Evolutionary conservation across 2,797 vertebrate genomes (phyloP).

Genomic region (Pseudomugil tenellus): DNA sequence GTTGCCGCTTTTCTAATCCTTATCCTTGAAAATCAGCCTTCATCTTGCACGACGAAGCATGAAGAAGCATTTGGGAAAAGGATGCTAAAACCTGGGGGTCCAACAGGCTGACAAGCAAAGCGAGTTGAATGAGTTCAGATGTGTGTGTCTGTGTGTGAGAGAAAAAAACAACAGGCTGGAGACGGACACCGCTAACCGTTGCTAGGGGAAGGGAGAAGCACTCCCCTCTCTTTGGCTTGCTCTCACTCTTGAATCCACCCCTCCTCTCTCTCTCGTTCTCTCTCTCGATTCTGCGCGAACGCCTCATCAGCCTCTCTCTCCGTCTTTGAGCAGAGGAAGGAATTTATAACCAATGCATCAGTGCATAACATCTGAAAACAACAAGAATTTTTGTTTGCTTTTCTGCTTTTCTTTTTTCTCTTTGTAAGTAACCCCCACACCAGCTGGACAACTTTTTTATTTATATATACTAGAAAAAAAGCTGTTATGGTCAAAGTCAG

Average conservation of each 20-base stretch:
- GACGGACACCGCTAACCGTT: slow-evolving; percentile 80
- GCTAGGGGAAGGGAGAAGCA: slow-evolving; percentile 82
- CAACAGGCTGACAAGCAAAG: slow-evolving; percentile 58
- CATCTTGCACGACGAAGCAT: slow-evolving; percentile 58
- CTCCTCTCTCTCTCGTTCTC: slow-evolving; percentile 22
- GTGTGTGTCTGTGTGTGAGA: slow-evolving; percentile 20
- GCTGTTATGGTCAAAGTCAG: not conserved
- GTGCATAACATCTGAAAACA: slow-evolving; percentile 27
- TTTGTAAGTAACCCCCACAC: slow-evolving; percentile 5
- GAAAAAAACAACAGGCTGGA: slow-evolving; percentile 80
- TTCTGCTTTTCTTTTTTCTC: slow-evolving; percentile 6
- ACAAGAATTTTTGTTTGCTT: slow-evolving; percentile 31
- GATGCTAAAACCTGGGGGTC: slow-evolving; percentile 53
- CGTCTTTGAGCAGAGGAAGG: slow-evolving; percentile 26
- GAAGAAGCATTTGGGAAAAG: slow-evolving; percentile 45
- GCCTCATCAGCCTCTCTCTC: slow-evolving; percentile 28
- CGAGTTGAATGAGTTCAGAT: slow-evolving; percentile 27
- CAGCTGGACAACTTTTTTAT: not conserved
- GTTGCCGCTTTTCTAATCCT: slow-evolving; percentile 21
- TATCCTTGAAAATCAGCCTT: slow-evolving; percentile 58
- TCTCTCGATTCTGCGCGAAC: slow-evolving; percentile 22
- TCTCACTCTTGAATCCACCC: slow-evolving; percentile 53
- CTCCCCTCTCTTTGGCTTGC: slow-evolving; percentile 67
- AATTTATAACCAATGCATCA: slow-evolving; percentile 34
- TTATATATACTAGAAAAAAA: not conserved